These are phyloP conservation scores for Nycticebus coucang DNA, from an alignment of 2,113 vertebrate genomes.

Conservation along the genomic window DNA sequence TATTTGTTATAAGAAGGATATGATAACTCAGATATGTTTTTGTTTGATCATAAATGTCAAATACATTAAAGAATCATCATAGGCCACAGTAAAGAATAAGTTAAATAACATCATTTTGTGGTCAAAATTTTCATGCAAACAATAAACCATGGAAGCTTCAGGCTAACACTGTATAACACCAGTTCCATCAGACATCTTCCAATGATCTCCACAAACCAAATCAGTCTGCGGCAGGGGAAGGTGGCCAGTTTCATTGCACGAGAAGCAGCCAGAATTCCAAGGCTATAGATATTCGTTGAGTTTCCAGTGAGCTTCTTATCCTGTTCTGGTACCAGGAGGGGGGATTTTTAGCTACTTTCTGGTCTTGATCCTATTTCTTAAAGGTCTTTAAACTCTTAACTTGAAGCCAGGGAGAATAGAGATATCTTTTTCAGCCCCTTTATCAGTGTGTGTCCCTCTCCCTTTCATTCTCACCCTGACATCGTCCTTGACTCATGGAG, in stretches of 20 bases:
- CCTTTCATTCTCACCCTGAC: background rate
- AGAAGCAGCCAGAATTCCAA: background rate
- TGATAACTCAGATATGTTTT: background rate
- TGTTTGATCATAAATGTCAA: constrained; percentile 1
- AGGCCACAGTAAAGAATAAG: background rate
- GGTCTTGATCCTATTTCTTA: background rate
- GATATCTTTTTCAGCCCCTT: background rate
- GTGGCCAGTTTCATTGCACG: background rate
- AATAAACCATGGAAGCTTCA: background rate
- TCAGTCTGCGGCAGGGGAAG: background rate
- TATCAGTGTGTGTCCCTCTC: background rate
- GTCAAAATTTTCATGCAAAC: background rate
- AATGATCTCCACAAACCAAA: background rate
- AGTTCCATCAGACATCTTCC: background rate
- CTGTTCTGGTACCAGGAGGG: background rate
- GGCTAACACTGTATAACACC: background rate
- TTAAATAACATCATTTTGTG: background rate
- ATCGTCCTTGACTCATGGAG: background rate
- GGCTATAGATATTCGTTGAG: background rate
- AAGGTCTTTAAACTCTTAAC: background rate
- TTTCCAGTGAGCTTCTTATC: background rate
- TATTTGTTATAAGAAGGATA: constrained; percentile 18
- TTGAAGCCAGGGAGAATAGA: background rate
- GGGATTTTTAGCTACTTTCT: background rate
- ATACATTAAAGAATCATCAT: background rate